Evolutionary conservation across 2,113 vertebrate genomes (phyloP).

Genomic region (Gobio gobio): DNA sequence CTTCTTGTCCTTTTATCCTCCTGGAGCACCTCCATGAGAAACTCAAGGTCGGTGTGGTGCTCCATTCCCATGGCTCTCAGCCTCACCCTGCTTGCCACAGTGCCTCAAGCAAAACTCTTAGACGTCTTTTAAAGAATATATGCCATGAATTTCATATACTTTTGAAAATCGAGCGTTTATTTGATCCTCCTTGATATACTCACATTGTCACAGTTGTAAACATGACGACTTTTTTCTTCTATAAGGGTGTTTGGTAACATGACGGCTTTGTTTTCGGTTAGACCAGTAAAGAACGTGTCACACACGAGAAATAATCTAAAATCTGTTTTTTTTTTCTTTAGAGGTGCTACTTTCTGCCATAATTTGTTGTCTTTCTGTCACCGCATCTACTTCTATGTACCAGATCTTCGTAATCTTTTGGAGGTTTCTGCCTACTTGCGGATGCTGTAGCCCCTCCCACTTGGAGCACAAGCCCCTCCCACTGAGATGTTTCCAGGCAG

Average conservation of each 20-base stretch:
- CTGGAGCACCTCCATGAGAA: too few relatives aligned
- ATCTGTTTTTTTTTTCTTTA: neutral
- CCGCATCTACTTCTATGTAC: neutral
- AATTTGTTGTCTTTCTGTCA: neutral
- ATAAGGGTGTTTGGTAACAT: neutral
- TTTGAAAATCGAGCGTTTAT: neutral
- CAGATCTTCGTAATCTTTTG: neutral
- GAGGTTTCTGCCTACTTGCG: neutral
- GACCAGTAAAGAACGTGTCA: too few relatives aligned
- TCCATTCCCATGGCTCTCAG: too few relatives aligned
- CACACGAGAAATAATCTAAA: neutral
- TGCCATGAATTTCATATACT: neutral
- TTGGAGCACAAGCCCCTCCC: too few relatives aligned
- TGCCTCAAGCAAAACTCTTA: too few relatives aligned
- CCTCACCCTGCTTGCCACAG: too few relatives aligned
- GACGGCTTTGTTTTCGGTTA: neutral
- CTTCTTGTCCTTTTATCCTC: too few relatives aligned
- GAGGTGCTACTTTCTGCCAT: neutral
- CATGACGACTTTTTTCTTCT: neutral
- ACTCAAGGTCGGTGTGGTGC: too few relatives aligned
- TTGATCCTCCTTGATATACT: neutral
- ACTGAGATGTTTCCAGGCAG: too few relatives aligned
- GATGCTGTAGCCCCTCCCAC: neutral
- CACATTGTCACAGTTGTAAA: neutral
- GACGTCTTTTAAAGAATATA: neutral